Conservation (phyloP, 2,888 invertebrate genomes). For the Pogonocherus hispidulus region DNA sequence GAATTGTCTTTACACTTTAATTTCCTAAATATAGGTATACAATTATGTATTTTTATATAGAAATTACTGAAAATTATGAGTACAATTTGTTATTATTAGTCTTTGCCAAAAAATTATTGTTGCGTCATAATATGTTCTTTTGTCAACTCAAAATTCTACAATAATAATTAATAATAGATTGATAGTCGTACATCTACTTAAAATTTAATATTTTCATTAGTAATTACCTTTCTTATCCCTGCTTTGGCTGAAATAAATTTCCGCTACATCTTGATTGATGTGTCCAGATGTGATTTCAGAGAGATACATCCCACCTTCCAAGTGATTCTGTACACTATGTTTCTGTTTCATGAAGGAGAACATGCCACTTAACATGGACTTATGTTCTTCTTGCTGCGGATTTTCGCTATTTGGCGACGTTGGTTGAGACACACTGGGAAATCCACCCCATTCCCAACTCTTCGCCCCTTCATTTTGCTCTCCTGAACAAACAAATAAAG, state of each 20-base stretch:
- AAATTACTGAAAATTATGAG: too few species aligned
- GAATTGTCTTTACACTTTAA: too few species aligned
- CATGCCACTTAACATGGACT: slow-evolving; percentile 90
- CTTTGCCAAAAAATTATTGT: too few species aligned
- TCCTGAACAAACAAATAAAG: slow-evolving; percentile 46
- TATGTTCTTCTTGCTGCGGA: slow-evolving; percentile 58
- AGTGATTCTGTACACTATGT: slow-evolving; percentile 57
- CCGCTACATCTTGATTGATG: slow-evolving; percentile 92
- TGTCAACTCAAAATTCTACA: too few species aligned
- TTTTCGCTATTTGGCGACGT: slow-evolving; percentile 57
- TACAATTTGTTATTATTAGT: too few species aligned
- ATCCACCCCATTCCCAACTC: slow-evolving; percentile 93
- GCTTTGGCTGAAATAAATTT: slow-evolving; percentile 82
- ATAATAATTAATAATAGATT: too few species aligned
- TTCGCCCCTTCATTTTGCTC: slow-evolving; percentile 68
- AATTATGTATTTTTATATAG: too few species aligned
- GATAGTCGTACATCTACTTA: too few species aligned
- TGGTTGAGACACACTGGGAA: slow-evolving; percentile 72
- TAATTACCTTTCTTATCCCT: slow-evolving; percentile 58
- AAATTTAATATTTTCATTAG: background rate
- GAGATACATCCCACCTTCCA: slow-evolving; percentile 87
- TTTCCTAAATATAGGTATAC: too few species aligned
- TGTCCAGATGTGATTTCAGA: slow-evolving; percentile 91
- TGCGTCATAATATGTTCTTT: too few species aligned
- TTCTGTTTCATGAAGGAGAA: slow-evolving; percentile 92